phyloP scores from a whole-genome alignment of 2,797 vertebrate genomes.

The Pagetopsis macropterus region DNA sequence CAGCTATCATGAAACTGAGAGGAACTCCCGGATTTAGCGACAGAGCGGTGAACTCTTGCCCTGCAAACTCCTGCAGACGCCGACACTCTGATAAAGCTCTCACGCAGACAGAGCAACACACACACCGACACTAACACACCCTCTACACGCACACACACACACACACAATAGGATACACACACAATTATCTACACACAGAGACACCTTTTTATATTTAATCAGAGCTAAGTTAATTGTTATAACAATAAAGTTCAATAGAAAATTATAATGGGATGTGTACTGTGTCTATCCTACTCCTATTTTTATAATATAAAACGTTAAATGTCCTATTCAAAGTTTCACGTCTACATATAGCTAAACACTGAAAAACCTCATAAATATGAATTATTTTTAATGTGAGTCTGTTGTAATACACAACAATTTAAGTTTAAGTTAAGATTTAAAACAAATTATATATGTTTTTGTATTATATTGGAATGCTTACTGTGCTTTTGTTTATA shows the following conservation, averaged over 20 bases:
- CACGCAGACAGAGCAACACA: constrained; percentile 53
- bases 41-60: constrained; percentile 78
- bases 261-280: not conserved
- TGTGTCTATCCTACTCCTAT: too few relatives aligned
- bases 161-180: too few relatives aligned
- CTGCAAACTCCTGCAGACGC: constrained; percentile 71
- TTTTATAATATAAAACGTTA: too few relatives aligned
- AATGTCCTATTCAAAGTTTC: too few relatives aligned
- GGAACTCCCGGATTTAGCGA: constrained; percentile 54
- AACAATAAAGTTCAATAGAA: too few relatives aligned
- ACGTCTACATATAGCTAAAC: too few relatives aligned
- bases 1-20: constrained; percentile 44
- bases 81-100: constrained; percentile 75
- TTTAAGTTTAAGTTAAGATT: too few relatives aligned
- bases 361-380: too few relatives aligned
- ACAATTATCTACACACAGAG: too few relatives aligned
- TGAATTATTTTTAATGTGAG: too few relatives aligned
- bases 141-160: not conserved
- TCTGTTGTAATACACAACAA: too few relatives aligned
- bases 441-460: not conserved
- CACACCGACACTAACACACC: constrained; percentile 23
- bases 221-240: not conserved
- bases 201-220: not conserved
- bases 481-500: not conserved
- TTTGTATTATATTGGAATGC: not conserved